phyloP scores from a whole-genome alignment of 2,888 invertebrate species.

The Cephus rjabovi region DNA sequence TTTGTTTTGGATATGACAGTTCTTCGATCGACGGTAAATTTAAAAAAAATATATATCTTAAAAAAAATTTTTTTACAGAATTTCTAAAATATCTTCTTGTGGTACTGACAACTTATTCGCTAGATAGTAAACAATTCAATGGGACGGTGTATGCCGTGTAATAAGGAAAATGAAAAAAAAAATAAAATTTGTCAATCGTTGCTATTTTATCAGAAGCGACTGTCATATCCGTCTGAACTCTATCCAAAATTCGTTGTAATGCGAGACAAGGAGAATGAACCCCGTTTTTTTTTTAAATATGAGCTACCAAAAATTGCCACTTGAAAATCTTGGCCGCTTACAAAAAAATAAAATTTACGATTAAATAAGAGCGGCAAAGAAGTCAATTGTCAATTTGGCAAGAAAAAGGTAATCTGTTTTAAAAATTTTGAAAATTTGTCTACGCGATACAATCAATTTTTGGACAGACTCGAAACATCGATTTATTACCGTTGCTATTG shows the following conservation, averaged over 20 bases:
- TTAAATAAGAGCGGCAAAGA: constrained; percentile 9
- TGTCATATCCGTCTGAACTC: not conserved
- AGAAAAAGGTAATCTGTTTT: too few species aligned
- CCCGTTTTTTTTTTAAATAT: too few species aligned
- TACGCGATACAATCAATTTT: not conserved
- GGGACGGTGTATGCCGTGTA: not conserved
- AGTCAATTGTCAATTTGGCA: constrained; percentile 10
- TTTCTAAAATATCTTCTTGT: not conserved
- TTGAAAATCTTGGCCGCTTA: constrained; percentile 38
- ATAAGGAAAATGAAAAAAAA: not conserved
- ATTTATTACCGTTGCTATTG: constrained; percentile 10
- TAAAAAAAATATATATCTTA: constrained; percentile 2
- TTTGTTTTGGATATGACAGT: constrained; percentile 22
- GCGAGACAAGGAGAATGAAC: not conserved
- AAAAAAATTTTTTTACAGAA: not conserved
- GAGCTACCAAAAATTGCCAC: constrained; percentile 22
- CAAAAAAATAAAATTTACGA: constrained; percentile 49
- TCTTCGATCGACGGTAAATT: constrained; percentile 25
- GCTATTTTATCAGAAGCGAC: not conserved
- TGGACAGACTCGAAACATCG: constrained; percentile 32
- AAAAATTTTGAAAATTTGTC: not conserved
- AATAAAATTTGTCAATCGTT: not conserved
- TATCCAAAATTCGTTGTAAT: not conserved
- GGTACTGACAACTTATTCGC: not conserved
- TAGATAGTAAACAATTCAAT: not conserved